These are phyloP conservation scores for Tragelaphus strepsiceros DNA, from an alignment of 2,113 vertebrate genomes.

Conservation along the genomic window DNA sequence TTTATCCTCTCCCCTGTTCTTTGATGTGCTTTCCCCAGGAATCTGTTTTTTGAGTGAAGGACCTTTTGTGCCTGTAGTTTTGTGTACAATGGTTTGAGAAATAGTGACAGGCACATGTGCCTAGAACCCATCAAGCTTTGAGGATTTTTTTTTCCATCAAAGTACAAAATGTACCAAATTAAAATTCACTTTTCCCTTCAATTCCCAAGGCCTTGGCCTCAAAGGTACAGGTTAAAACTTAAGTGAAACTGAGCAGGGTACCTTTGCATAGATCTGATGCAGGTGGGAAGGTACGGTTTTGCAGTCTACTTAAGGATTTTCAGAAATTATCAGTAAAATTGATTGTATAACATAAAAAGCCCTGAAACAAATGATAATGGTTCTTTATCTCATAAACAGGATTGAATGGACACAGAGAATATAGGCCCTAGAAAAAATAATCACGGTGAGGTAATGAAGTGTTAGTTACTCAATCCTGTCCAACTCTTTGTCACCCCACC, in stretches of 20 bases:
- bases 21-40: background rate
- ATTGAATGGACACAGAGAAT: background rate
- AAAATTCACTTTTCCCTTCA: slow-evolving; percentile 50
- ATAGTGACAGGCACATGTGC: background rate
- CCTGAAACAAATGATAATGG: background rate
- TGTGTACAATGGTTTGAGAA: slow-evolving; percentile 12
- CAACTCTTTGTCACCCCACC: background rate
- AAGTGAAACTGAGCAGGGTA: background rate
- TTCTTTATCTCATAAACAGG: slow-evolving; percentile 22
- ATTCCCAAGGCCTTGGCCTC: slow-evolving; percentile 26
- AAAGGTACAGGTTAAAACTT: background rate
- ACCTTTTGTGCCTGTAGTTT: slow-evolving; percentile 44
- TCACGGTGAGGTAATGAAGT: background rate
- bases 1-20: background rate
- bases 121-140: background rate
- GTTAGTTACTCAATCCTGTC: background rate
- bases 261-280: background rate
- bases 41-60: slow-evolving; percentile 13
- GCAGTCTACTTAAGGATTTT: slow-evolving; percentile 6
- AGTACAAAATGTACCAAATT: slow-evolving; percentile 41
- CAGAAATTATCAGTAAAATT: slow-evolving; percentile 28
- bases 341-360: background rate
- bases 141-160: background rate
- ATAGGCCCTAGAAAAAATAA: background rate
- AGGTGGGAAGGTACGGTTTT: background rate